Conservation (phyloP, 2,888 invertebrate genomes). For the Pherbina coryleti region DNA sequence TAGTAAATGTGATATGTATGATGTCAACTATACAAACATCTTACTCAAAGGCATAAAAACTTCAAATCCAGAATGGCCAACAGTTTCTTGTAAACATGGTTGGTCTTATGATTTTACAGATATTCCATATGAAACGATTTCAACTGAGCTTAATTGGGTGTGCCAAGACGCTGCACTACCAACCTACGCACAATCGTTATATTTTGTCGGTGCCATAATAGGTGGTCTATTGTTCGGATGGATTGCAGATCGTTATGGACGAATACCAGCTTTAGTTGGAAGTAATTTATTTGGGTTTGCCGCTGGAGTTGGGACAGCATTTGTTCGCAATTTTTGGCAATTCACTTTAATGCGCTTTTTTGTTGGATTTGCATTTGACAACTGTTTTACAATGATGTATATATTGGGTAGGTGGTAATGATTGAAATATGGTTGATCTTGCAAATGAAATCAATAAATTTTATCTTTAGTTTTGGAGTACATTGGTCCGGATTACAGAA, state of each 20-base stretch:
- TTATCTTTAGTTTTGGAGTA: conserved; percentile 82
- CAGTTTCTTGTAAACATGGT: conserved; percentile 77
- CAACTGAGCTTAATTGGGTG: conserved; percentile 90
- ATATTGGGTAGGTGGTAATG: conserved; percentile 79
- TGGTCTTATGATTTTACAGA: conserved; percentile 89
- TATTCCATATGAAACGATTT: conserved; percentile 85
- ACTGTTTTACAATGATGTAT: conserved; percentile 94
- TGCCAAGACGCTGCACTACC: conserved; percentile 84
- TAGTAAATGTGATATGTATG: conserved; percentile 83
- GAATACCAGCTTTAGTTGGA: conserved; percentile 84
- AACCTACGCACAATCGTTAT: conserved; percentile 85
- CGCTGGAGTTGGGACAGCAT: conserved; percentile 80
- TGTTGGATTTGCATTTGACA: conserved; percentile 89
- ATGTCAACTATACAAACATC: conserved; percentile 79
- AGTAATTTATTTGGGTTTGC: conserved; percentile 81
- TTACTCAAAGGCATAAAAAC: conserved; percentile 73
- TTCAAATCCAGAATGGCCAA: conserved; percentile 81
- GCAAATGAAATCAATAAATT: not conserved
- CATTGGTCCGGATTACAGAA: conserved; percentile 90
- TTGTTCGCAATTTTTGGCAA: conserved; percentile 79
- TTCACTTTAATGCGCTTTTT: conserved; percentile 86
- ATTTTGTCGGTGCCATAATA: conserved; percentile 89
- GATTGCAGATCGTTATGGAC: conserved; percentile 87
- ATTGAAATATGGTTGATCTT: not conserved
- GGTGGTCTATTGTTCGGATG: conserved; percentile 89